Conservation (phyloP, 2,797 vertebrate species). For the Malacoctenus gilli region DNA sequence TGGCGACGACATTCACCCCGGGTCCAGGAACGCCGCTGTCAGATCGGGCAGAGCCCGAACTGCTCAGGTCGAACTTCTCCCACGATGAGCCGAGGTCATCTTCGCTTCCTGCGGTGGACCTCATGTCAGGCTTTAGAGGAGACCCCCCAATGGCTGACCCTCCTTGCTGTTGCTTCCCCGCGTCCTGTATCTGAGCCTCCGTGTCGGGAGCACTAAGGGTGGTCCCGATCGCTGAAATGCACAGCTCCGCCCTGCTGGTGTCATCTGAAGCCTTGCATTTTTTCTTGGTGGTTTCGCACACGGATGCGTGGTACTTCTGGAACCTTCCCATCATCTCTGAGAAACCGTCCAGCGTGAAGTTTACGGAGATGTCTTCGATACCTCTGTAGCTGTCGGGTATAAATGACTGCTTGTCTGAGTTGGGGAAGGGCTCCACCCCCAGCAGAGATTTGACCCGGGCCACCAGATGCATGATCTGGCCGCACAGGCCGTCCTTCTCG, state of each 20-base stretch:
- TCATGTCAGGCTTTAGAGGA: constrained; percentile 1
- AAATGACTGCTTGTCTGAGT: constrained; percentile 83
- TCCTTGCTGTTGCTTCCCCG: background rate
- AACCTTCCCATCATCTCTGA: constrained; percentile 78
- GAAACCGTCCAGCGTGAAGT: constrained; percentile 76
- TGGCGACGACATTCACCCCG: background rate
- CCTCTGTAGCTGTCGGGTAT: constrained; percentile 86
- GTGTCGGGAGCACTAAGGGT: constrained; percentile 73
- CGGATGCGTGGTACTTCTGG: constrained; percentile 85
- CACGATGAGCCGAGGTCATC: constrained; percentile 76
- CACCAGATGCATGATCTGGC: constrained; percentile 83
- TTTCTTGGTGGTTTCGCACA: constrained; percentile 80
- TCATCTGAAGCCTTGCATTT: constrained; percentile 51
- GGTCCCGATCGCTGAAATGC: constrained; percentile 87
- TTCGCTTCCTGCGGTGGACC: constrained; percentile 30
- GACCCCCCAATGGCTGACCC: background rate
- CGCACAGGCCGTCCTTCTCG: constrained; percentile 76
- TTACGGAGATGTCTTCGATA: constrained; percentile 51
- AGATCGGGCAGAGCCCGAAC: constrained; percentile 48
- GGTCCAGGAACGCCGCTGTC: constrained; percentile 7
- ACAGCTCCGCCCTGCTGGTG: constrained; percentile 58
- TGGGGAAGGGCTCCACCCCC: constrained; percentile 77
- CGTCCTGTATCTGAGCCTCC: constrained; percentile 39
- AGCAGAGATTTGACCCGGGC: constrained; percentile 76
- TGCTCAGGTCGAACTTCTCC: constrained; percentile 78